Conservation (phyloP, 2,888 invertebrate species). For the Pachymerium ferrugineum region DNA sequence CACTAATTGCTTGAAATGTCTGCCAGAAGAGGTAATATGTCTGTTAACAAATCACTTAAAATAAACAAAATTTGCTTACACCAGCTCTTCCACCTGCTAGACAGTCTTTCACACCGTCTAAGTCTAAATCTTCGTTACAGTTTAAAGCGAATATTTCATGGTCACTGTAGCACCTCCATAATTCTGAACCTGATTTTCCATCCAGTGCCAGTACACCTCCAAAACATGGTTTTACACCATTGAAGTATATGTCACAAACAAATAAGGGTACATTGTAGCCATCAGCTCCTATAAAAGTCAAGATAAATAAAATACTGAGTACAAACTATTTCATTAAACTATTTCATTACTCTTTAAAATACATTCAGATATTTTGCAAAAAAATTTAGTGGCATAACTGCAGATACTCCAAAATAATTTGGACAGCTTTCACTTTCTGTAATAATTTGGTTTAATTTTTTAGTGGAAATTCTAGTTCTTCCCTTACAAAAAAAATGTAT, state of each 20-base stretch:
- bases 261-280: constrained; percentile 53
- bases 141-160: constrained; percentile 68
- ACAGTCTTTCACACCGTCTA: constrained; percentile 65
- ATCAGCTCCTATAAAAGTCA: constrained; percentile 50
- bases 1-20: constrained; percentile 58
- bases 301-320: too few species aligned
- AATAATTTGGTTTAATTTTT: too few species aligned
- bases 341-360: too few species aligned
- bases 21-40: too few species aligned
- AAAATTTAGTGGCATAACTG: too few species aligned
- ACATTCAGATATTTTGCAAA: too few species aligned
- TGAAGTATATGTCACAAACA: constrained; percentile 61
- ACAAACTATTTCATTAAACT: too few species aligned
- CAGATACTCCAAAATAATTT: too few species aligned
- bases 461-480: too few species aligned
- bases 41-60: too few species aligned
- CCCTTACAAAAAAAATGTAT: too few species aligned
- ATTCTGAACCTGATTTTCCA: constrained; percentile 61
- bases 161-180: constrained; percentile 68
- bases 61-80: constrained; percentile 49
- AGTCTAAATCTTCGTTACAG: constrained; percentile 64
- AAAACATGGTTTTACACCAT: constrained; percentile 60
- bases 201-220: constrained; percentile 72
- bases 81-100: constrained; percentile 67
- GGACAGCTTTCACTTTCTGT: too few species aligned